A percentile compares a stretch with the other conserved stretches of the same genome.
Evolutionary conservation across 1,140 invertebrate genomes (phyloP).

Genomic region (Ips typographus): DNA sequence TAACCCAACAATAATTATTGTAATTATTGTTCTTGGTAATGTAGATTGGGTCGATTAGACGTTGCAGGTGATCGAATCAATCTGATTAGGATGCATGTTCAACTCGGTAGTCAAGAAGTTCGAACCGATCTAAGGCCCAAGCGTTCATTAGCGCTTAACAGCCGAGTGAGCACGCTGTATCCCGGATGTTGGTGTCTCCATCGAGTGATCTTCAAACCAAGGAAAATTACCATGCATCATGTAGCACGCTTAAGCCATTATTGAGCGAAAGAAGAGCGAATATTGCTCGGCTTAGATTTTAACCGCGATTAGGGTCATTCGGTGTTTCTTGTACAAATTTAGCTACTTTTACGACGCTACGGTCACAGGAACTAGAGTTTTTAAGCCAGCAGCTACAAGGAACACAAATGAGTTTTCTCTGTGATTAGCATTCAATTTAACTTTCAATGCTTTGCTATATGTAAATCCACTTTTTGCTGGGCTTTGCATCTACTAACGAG

Average conservation of each 20-base stretch:
- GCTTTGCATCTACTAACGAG: too few species aligned
- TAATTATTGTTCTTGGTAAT: not conserved
- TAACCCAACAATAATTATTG: not conserved
- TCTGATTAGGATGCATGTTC: conserved; percentile 17
- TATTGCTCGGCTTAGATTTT: conserved; percentile 13
- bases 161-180: conserved; percentile 21
- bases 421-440: too few species aligned
- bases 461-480: too few species aligned
- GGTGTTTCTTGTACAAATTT: too few species aligned
- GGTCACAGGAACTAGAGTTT: too few species aligned
- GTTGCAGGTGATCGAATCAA: conserved; percentile 18
- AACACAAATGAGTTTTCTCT: too few species aligned
- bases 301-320: conserved; percentile 1
- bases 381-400: too few species aligned
- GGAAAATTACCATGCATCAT: conserved; percentile 27
- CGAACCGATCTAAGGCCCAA: conserved; percentile 8
- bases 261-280: conserved; percentile 19
- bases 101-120: conserved; percentile 17
- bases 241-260: conserved; percentile 27
- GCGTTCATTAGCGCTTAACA: conserved; percentile 25
- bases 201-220: conserved; percentile 23
- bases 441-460: too few species aligned
- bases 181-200: conserved; percentile 19
- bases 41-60: not conserved
- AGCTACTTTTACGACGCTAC: too few species aligned